phyloP scores from a whole-genome alignment of 1,140 invertebrate species.

The Diabrotica virgifera region DNA sequence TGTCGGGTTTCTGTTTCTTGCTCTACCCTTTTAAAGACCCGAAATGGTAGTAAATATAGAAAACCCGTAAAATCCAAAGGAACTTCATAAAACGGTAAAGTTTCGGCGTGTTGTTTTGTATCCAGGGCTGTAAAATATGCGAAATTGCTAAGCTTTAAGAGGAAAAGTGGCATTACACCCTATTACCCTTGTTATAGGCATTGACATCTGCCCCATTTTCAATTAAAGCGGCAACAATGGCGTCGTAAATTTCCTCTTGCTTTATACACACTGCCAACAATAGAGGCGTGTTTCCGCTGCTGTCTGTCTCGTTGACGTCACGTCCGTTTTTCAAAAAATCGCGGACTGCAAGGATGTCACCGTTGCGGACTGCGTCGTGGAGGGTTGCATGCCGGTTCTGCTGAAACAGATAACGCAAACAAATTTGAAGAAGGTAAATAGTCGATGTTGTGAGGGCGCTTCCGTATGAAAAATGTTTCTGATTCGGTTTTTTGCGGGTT shows the following conservation, averaged over 20 bases:
- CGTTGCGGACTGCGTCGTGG: constrained; percentile 17
- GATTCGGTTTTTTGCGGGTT: too few relatives aligned
- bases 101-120: background rate
- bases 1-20: too few relatives aligned
- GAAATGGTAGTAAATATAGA: background rate
- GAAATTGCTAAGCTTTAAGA: background rate
- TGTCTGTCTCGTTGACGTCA: constrained; percentile 14
- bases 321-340: background rate
- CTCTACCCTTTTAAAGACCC: too few relatives aligned
- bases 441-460: too few relatives aligned
- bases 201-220: constrained; percentile 21
- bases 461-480: too few relatives aligned
- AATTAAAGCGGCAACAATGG: constrained; percentile 15
- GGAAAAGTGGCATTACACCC: background rate
- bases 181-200: constrained; percentile 19
- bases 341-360: constrained; percentile 3
- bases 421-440: too few relatives aligned
- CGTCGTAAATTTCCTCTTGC: constrained; percentile 17
- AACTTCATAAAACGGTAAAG: background rate
- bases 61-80: background rate
- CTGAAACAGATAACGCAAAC: too few relatives aligned
- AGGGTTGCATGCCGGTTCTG: background rate
- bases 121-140: background rate
- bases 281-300: constrained; percentile 18
- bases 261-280: constrained; percentile 19